A percentile compares a stretch with the other conserved stretches of the same genome.
Evolutionary conservation across 2,113 vertebrate genomes (phyloP).

Genomic region (Chloroceryle aenea): DNA sequence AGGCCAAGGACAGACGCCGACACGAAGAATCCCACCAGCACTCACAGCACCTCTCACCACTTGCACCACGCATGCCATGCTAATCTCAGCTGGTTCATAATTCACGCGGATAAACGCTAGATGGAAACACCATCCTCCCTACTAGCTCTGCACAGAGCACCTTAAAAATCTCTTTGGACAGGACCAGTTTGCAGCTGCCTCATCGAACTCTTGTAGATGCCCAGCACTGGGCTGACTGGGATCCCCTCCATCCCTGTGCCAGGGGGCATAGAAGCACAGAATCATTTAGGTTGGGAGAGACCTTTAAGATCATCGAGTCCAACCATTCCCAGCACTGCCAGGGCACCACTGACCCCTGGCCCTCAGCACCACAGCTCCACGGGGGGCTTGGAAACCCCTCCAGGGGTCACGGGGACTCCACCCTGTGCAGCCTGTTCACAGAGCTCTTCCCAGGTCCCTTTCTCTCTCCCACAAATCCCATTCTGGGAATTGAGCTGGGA

Average conservation of each 20-base stretch:
- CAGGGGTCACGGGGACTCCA: no score
- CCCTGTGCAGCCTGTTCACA: not conserved
- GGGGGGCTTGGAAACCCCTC: no score
- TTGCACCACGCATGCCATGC: not conserved
- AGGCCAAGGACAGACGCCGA: not conserved
- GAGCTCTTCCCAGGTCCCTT: not conserved
- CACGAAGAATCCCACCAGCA: not conserved
- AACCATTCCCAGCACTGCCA: no score
- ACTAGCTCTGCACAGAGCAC: not conserved
- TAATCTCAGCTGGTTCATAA: slow-evolving; percentile 9
- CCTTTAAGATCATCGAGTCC: no score
- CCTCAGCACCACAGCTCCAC: no score
- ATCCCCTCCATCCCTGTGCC: accelerated
- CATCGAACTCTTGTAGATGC: accelerated
- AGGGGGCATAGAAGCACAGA: not conserved
- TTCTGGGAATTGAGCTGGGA: not conserved
- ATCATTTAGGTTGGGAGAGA: not conserved
- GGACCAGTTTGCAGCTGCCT: not conserved
- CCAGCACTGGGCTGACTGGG: not conserved
- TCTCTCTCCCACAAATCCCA: not conserved
- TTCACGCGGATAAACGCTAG: slow-evolving; percentile 7
- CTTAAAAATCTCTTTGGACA: not conserved
- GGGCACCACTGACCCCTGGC: no score
- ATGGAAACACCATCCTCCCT: slow-evolving; percentile 8
- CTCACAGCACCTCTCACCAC: accelerated